A percentile compares a stretch with the other conserved stretches of the same genome.
These are phyloP conservation scores for Eupithecia pulchellata DNA, from an alignment of 2,888 invertebrate species.

Conservation along the genomic window DNA sequence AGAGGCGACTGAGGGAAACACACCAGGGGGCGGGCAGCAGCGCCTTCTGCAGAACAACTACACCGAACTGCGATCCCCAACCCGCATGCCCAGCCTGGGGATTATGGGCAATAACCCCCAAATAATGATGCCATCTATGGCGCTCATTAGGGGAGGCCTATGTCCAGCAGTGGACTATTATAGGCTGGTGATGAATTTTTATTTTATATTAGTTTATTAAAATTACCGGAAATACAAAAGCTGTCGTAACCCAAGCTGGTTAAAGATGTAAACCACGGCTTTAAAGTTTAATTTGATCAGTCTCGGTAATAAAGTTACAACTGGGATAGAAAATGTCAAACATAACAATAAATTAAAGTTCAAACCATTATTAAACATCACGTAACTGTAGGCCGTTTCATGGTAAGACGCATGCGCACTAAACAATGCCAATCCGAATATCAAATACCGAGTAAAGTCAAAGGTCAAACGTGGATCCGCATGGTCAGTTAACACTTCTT, in stretches of 20 bases:
- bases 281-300: constrained; percentile 16
- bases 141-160: too few relatives aligned
- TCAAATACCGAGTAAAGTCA: constrained; percentile 35
- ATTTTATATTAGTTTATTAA: too few relatives aligned
- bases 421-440: constrained; percentile 24
- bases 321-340: constrained; percentile 35
- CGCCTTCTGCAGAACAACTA: too few relatives aligned
- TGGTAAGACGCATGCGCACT: constrained; percentile 11
- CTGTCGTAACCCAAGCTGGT: background rate
- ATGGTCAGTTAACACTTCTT: constrained; percentile 51
- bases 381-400: background rate
- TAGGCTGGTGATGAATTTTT: too few relatives aligned
- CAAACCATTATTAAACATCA: constrained; percentile 18
- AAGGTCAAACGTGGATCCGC: constrained; percentile 42
- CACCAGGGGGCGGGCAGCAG: too few relatives aligned
- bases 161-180: too few relatives aligned
- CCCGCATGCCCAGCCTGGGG: too few relatives aligned
- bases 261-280: constrained; percentile 6
- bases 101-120: too few relatives aligned
- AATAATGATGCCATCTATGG: too few relatives aligned
- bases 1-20: too few relatives aligned
- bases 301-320: constrained; percentile 28
- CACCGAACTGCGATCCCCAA: too few relatives aligned
- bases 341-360: constrained; percentile 28
- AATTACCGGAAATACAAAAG: background rate